Base-by-base conservation (phyloP, 1,140 invertebrate species). In the Lineus longissimus region DNA sequence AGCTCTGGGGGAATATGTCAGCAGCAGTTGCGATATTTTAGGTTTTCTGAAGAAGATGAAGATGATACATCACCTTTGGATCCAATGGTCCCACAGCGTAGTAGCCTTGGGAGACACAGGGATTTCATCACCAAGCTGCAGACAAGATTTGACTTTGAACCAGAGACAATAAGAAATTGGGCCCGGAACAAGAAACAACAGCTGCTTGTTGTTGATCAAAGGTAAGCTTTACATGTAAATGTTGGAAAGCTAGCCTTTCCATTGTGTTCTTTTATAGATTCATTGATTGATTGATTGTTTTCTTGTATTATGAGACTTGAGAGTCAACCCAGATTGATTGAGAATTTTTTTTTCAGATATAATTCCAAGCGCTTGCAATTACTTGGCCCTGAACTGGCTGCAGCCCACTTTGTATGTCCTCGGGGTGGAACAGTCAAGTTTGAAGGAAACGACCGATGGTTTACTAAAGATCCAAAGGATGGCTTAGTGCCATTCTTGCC, bases 341-440 rank as follows among this genome's bases (percentile, higher is more conserved):
- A 19, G 11, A 19, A 13, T n/a, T 45, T 61, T 17, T 55, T 71
- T 70, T 70, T n/a, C 61, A 85, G 84, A 55, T 84, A 73, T 62
- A 70, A 75, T 55, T 67, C 76, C 29, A 75, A 84, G 55, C 67
- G 84, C 19, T 68, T 81, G 57, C 64, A 77, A 27, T 73, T 76
- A 54, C 70, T 86, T 30, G 91, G 91, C 0, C 79, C 83, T 62
- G 87, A 94, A 74, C 75, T 94, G 65, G 89, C 90, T 22, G 84
- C 86, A 1, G 88, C 90, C 17, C 88, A 90, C 80, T 92, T 92
- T 71, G 68, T 92, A 43, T 71, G 90, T 0, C 77, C 79, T 69
- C 77, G 87, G 30, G 86, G 85, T 19, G 91, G 89, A 0, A 85
- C 86, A 63, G 85, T 91, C 1, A 90, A 87, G 64, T 90, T 91